Evolutionary conservation across 2,797 vertebrate genomes (phyloP), one percentile per base, ranked within the genome.

Genomic region (Cyprinodon diabolis): DNA sequence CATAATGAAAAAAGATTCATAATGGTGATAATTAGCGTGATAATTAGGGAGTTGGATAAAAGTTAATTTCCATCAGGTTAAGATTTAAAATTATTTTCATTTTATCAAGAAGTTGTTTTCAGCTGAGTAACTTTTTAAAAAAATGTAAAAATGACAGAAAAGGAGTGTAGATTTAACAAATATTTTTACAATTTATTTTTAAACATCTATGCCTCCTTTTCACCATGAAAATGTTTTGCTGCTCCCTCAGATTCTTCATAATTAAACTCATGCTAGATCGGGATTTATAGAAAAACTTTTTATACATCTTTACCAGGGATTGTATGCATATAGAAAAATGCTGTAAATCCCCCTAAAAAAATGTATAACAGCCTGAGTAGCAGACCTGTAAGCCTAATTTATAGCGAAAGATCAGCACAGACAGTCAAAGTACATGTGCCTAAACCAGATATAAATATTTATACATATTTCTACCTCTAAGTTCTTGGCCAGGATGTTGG

Each of bases 381-480:
- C 84, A 80, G 56, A 40, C 71, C 75, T 14, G 76, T 58, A 23
- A 48, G 12, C 58, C 12, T 63, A 55, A 15, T 55, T 43, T 67
- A 49, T 1, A 4, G 43, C 58, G 47, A 74, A 52, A 17, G 21
- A 62, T 72, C 35, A 43, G 25, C 62, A 68, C 0, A 52, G 12
- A 4, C 12, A 58, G 35, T 66, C 69, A 7, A 48, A 76, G 1
- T 68, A 15, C 21, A 68, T 43, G 6, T 68, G 57, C 49, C 72
- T 71, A 65, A 62, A 75, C 25, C 75, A 68, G 65, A 14, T 4
- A 54, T 63, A 12, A 62, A 69, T 70, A 57, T 11, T 21, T 25
- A 55, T 71, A 71, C 30, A 45, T n/a, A 79, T 72, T 69, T 85
- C 82, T 87, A 87, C 86, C 84, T 91, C 89, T 81, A 17, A 48